Evolutionary conservation across 2,888 invertebrate genomes (phyloP).

Genomic region (Nomada ruficornis): DNA sequence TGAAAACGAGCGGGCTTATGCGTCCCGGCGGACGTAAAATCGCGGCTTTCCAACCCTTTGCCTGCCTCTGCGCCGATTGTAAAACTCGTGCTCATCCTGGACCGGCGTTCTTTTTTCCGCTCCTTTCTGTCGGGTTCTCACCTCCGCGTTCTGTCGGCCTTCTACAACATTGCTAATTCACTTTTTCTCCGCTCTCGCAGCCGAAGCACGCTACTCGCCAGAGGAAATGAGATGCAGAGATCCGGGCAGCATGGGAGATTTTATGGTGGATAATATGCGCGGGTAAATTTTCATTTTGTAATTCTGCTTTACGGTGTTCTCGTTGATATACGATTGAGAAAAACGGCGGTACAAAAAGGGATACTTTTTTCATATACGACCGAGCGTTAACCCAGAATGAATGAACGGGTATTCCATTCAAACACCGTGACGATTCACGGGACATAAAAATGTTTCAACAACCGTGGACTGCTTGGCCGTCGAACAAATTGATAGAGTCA

Average conservation of each 20-base stretch:
- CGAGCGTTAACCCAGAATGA: too few relatives aligned
- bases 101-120: neutral
- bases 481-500: neutral
- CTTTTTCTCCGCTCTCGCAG: slow-evolving; percentile 17
- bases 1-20: slow-evolving; percentile 75
- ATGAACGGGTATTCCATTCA: too few relatives aligned
- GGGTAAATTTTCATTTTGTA: neutral
- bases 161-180: slow-evolving; percentile 18
- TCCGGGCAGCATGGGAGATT: neutral
- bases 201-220: neutral
- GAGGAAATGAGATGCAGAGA: slow-evolving; percentile 12
- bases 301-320: neutral
- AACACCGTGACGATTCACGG: too few relatives aligned
- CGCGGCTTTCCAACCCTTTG: slow-evolving; percentile 42
- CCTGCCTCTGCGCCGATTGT: slow-evolving; percentile 24
- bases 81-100: slow-evolving; percentile 44
- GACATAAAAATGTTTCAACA: too few relatives aligned
- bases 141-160: neutral
- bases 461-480: too few relatives aligned
- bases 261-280: neutral
- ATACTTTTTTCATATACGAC: too few relatives aligned
- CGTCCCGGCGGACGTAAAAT: slow-evolving; percentile 57
- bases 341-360: neutral
- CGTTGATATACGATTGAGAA: neutral
- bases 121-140: slow-evolving; percentile 10